Base-by-base conservation (phyloP, 2,113 vertebrate genomes). In the Elachura formosa region DNA sequence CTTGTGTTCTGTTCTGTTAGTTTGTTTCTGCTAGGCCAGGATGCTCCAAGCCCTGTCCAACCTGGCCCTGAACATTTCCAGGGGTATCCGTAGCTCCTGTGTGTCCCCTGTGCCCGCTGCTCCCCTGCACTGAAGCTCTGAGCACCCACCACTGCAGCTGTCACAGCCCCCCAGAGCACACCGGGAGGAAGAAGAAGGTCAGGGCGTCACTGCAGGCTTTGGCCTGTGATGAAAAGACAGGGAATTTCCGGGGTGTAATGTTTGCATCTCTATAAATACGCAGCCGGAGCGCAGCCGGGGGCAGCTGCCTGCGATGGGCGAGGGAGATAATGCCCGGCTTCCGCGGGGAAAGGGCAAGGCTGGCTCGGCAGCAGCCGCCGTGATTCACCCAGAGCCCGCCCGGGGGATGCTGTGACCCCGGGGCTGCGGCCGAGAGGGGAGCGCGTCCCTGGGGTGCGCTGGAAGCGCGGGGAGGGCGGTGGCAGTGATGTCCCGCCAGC, bases 221-320 rank as follows among this genome's bases (percentile, higher is more conserved):
- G 45, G 19, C n/a, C 24, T 0, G 4, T 84, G 89, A 63, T 67
- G 89, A 78, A 62, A 86, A 74, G 31, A 31, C 46, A 0, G 80
- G 61, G 96, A 96, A 95, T 96, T 95, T 96, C 94, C 84, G 77
- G 94, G 84, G 76, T 91, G 91, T 78, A 80, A 48, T 34, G 43
- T 90, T 92, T 94, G 77, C 87, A 91, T 92, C 87, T 69, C 59
- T 62, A 7, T 67, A 88, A 96, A 80, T 81, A 94, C 23, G 76
- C 72, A 54, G 80, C 61, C 54, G 29, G 80, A 90, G 87, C 6
- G 11, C 46, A 63, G 68, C 91, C 94, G 28, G 16, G 68, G 94
- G 91, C 93, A 96, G 93, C 91, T 94, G 96, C 94, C 86, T 88
- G 62, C 5, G 72, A 80, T 85, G 96, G 83, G 91, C 3, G 86